phyloP scores from a whole-genome alignment of 2,888 invertebrate species.

The Diabrotica balteata region DNA sequence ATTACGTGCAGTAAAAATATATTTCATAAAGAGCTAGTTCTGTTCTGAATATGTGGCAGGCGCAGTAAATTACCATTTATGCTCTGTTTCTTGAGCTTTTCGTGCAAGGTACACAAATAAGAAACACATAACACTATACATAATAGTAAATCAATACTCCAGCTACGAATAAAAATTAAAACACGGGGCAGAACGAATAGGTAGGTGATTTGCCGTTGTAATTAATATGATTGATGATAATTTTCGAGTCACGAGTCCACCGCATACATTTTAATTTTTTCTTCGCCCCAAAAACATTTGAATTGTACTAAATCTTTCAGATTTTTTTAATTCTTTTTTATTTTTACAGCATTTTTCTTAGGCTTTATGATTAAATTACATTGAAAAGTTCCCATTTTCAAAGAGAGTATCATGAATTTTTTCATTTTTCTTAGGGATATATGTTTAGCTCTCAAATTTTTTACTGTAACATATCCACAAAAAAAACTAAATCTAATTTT shows the following conservation, averaged over 20 bases:
- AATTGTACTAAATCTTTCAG: slow-evolving; percentile 1
- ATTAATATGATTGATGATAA: slow-evolving; percentile 29
- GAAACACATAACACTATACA: slow-evolving; percentile 33
- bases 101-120: slow-evolving; percentile 41
- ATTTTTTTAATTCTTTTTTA: slow-evolving; percentile 13
- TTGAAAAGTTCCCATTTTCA: too few relatives aligned
- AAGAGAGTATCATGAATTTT: too few relatives aligned
- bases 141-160: slow-evolving; percentile 40
- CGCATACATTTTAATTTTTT: slow-evolving; percentile 10
- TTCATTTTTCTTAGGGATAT: too few relatives aligned
- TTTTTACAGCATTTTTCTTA: neutral
- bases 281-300: neutral
- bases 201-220: slow-evolving; percentile 29
- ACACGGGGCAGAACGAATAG: slow-evolving; percentile 23
- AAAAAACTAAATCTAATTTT: too few relatives aligned
- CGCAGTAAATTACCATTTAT: slow-evolving; percentile 23
- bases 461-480: too few relatives aligned
- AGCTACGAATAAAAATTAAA: slow-evolving; percentile 39
- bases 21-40: too few relatives aligned
- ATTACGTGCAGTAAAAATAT: too few relatives aligned
- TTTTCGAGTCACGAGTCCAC: slow-evolving; percentile 17
- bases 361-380: too few relatives aligned
- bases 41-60: slow-evolving; percentile 16
- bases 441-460: too few relatives aligned
- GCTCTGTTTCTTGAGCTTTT: slow-evolving; percentile 39